Conservation (phyloP, 1,140 invertebrate species). For the Microplitis mediator region DNA sequence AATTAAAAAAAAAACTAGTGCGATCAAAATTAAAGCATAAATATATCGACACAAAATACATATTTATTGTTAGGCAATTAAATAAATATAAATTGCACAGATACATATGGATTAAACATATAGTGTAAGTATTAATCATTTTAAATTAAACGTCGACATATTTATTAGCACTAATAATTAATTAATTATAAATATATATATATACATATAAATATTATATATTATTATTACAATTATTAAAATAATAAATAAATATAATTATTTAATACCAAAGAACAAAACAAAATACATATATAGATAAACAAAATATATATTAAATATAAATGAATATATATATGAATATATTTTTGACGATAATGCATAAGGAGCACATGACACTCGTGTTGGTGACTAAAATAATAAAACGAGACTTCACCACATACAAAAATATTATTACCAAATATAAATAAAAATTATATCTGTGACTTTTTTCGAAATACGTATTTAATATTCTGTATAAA, state of each 20-base stretch:
- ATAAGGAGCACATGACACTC: constrained; percentile 9
- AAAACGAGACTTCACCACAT: constrained; percentile 13
- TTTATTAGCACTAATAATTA: constrained; percentile 3
- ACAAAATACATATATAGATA: constrained; percentile 31
- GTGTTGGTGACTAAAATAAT: constrained; percentile 12
- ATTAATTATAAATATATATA: constrained; percentile 11
- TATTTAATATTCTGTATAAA: constrained; percentile 16
- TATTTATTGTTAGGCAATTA: not conserved
- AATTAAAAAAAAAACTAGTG: not conserved
- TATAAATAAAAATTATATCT: constrained; percentile 17
- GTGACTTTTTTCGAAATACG: constrained; percentile 27
- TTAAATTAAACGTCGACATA: constrained; percentile 8
- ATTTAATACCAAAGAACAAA: constrained; percentile 41
- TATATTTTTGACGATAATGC: constrained; percentile 33
- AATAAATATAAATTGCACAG: constrained; percentile 15
- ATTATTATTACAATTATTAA: constrained; percentile 43
- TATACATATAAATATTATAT: not conserved
- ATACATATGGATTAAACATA: constrained; percentile 27
- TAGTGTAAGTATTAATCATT: constrained; percentile 23
- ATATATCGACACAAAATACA: constrained; percentile 8
- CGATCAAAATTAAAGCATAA: not conserved
- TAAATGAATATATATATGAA: constrained; percentile 13
- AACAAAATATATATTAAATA: constrained; percentile 21
- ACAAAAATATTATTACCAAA: constrained; percentile 16
- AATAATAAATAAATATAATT: constrained; percentile 44